Conservation (phyloP, 2,888 invertebrate genomes). For the Drosophila conformis region DNA sequence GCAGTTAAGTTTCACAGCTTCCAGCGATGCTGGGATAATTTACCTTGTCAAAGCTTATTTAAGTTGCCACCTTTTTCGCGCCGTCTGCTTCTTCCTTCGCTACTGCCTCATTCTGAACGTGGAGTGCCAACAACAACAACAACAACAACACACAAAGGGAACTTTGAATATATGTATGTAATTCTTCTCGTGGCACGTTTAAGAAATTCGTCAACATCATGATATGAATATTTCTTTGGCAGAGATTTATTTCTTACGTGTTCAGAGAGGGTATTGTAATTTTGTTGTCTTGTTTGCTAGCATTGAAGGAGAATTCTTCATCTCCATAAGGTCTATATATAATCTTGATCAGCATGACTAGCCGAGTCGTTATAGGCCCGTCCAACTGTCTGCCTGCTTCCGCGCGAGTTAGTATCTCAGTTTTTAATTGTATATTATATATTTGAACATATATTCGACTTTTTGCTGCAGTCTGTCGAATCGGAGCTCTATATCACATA, state of each 20-base stretch:
- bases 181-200: slow-evolving; percentile 32
- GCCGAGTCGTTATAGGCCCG: neutral
- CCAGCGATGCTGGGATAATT: slow-evolving; percentile 54
- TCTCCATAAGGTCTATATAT: neutral
- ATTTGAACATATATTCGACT: neutral
- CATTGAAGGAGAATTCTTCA: neutral
- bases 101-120: slow-evolving; percentile 60
- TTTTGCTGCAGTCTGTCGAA: no score
- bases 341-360: neutral
- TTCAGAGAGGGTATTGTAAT: neutral
- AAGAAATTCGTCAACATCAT: slow-evolving; percentile 52
- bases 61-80: slow-evolving; percentile 35
- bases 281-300: neutral
- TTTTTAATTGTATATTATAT: neutral
- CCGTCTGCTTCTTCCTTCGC: slow-evolving; percentile 15
- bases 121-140: slow-evolving; percentile 62
- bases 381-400: neutral
- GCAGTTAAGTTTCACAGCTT: slow-evolving; percentile 14
- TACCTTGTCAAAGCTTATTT: slow-evolving; percentile 76
- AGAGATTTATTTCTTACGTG: neutral
- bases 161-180: slow-evolving; percentile 43
- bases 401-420: neutral
- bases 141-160: slow-evolving; percentile 32
- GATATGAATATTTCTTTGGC: neutral
- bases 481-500: no score